Evolutionary conservation across 2,888 invertebrate species (phyloP).

Genomic region (Fragum whitleyi): DNA sequence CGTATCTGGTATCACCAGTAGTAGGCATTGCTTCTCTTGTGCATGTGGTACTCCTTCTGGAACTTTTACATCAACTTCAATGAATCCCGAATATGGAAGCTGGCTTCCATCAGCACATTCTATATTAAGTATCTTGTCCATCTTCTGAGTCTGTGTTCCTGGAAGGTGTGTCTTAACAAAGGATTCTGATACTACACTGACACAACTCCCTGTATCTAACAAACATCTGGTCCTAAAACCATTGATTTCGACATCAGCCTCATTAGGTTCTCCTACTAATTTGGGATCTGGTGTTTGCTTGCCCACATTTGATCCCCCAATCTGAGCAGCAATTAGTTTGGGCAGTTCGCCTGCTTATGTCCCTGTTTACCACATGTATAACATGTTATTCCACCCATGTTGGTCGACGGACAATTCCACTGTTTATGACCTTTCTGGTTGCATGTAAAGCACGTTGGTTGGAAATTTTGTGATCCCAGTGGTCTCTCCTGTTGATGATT

Average conservation of each 20-base stretch:
- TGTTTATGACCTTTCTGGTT: slow-evolving; percentile 25
- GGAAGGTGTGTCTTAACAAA: neutral
- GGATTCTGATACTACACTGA: neutral
- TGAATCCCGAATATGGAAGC: neutral
- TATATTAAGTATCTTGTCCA: neutral
- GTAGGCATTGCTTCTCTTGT: neutral
- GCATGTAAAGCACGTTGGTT: slow-evolving; percentile 15
- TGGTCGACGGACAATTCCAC: slow-evolving; percentile 6
- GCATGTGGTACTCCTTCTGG: neutral
- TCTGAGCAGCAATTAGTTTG: slow-evolving; percentile 12
- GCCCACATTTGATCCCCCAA: slow-evolving; percentile 15
- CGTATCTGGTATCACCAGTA: neutral
- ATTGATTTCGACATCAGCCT: neutral
- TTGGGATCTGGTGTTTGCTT: neutral
- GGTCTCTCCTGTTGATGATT: neutral
- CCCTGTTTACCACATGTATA: too few species aligned
- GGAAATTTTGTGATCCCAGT: neutral
- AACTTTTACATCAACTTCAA: neutral
- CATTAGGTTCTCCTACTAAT: neutral
- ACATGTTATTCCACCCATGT: neutral
- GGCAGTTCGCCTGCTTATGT: too few species aligned
- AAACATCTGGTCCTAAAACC: neutral
- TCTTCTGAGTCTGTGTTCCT: neutral
- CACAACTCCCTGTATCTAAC: too few species aligned
- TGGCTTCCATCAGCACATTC: too few species aligned